Percentiles rank a stretch among this genome's conserved stretches.
Conservation (phyloP, 2,797 vertebrate genomes). For the Sandelia bainsii region DNA sequence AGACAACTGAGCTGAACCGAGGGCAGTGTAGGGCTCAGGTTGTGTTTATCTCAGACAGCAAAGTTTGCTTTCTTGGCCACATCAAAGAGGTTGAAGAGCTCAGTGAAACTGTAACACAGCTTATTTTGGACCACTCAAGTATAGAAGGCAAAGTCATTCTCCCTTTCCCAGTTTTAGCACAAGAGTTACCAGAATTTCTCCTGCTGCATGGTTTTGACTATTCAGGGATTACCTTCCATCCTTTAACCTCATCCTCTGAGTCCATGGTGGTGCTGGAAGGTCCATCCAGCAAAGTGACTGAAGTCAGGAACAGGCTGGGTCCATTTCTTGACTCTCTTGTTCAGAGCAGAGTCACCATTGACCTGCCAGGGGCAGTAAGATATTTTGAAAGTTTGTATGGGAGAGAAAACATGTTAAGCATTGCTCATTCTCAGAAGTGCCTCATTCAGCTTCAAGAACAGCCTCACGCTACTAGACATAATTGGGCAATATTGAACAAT, state of each 20-base stretch:
- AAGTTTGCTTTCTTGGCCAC: constrained; percentile 60
- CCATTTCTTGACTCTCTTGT: constrained; percentile 57
- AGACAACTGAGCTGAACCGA: constrained; percentile 48
- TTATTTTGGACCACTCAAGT: constrained; percentile 52
- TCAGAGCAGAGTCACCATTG: constrained; percentile 48
- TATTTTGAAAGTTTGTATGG: constrained; percentile 63
- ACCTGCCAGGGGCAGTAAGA: constrained; percentile 60
- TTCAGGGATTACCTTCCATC: constrained; percentile 51
- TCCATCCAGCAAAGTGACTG: constrained; percentile 44
- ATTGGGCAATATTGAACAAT: not conserved
- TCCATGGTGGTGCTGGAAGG: constrained; percentile 56
- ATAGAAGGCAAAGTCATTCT: constrained; percentile 36
- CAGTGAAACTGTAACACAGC: constrained; percentile 34
- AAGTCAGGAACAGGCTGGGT: constrained; percentile 41
- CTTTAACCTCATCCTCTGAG: constrained; percentile 12
- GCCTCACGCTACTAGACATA: not conserved
- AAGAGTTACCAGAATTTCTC: constrained; percentile 48
- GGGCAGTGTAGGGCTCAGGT: constrained; percentile 30
- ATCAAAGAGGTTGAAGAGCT: constrained; percentile 58
- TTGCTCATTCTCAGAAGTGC: constrained; percentile 54
- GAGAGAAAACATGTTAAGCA: constrained; percentile 35
- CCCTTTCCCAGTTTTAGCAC: constrained; percentile 44
- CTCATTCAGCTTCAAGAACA: constrained; percentile 51
- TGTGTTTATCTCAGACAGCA: constrained; percentile 19
- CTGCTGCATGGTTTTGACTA: constrained; percentile 46